Evolutionary conservation across 2,113 vertebrate species (phyloP).

Genomic region (Macroglossus sobrinus): DNA sequence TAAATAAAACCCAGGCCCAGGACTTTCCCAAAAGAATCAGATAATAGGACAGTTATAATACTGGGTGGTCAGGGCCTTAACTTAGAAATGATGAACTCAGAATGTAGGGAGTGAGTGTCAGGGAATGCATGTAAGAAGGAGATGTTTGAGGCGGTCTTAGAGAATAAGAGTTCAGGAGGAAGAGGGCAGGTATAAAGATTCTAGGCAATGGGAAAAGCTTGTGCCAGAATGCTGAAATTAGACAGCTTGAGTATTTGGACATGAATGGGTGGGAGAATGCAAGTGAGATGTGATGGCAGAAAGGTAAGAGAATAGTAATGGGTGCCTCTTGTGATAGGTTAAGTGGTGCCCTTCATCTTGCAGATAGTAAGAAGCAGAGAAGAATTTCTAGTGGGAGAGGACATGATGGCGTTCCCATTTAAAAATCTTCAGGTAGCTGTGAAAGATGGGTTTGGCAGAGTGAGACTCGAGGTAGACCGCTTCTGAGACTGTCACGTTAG

Average conservation of each 20-base stretch:
- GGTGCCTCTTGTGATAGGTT: fast-evolving
- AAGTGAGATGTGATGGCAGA: not conserved
- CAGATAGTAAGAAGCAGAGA: not conserved
- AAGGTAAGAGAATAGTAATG: not conserved
- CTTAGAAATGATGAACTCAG: not conserved
- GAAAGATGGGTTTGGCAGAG: no score
- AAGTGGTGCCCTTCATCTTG: not conserved
- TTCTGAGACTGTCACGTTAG: not conserved
- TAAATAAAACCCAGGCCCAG: not conserved
- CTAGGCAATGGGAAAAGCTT: not conserved
- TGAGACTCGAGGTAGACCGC: not conserved
- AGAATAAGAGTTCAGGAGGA: not conserved
- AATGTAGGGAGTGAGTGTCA: not conserved
- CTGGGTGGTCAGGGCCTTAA: not conserved
- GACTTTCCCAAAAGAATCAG: not conserved
- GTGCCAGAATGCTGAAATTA: not conserved
- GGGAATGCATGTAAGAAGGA: not conserved
- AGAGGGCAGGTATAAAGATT: not conserved
- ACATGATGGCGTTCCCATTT: not conserved
- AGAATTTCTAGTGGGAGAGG: not conserved
- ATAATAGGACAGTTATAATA: not conserved
- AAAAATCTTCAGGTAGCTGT: not conserved
- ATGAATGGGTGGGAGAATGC: not conserved
- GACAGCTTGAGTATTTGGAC: not conserved
- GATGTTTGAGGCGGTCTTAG: not conserved